phyloP scores from a whole-genome alignment of 1,140 invertebrate species.

The roundworm (Caenorhabditis elegans) region DNA sequence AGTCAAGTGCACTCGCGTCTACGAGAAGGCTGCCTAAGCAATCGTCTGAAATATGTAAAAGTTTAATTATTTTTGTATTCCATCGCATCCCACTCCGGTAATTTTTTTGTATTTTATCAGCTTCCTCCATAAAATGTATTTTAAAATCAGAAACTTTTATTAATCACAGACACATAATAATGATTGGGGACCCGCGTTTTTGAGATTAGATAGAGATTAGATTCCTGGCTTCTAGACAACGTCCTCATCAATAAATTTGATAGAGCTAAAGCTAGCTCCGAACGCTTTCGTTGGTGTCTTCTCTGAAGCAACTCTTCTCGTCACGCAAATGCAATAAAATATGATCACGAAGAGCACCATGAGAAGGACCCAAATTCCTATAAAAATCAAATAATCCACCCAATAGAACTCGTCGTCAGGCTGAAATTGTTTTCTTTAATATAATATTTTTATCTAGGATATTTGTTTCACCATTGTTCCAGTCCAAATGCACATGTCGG shows the following conservation, averaged over 20 bases:
- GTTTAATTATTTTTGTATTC: conserved; percentile 27
- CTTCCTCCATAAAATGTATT: not conserved
- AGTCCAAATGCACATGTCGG: conserved; percentile 37
- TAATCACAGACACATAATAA: not conserved
- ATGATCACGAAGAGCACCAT: not conserved
- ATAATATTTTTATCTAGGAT: not conserved
- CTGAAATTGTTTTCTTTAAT: not conserved
- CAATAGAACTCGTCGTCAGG: not conserved
- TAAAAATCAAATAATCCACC: conserved; percentile 23
- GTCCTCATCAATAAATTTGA: conserved; percentile 45
- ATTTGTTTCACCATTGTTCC: not conserved
- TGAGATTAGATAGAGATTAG: not conserved
- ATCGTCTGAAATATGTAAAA: not conserved
- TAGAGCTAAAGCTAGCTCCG: conserved; percentile 39
- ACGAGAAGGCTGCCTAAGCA: conserved; percentile 70
- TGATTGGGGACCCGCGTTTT: not conserved
- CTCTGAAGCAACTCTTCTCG: conserved; percentile 3
- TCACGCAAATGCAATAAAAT: conserved; percentile 33
- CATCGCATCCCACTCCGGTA: not conserved
- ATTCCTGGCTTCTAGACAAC: not conserved
- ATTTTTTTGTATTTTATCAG: not conserved
- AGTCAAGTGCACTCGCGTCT: conserved; percentile 75
- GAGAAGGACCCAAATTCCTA: not conserved
- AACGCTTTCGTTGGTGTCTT: conserved; percentile 34
- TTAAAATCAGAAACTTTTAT: not conserved